Evolutionary conservation across 2,113 vertebrate species (phyloP), one percentile per base, ranked within the genome.

Genomic region (Rhinopithecus roxellana): DNA sequence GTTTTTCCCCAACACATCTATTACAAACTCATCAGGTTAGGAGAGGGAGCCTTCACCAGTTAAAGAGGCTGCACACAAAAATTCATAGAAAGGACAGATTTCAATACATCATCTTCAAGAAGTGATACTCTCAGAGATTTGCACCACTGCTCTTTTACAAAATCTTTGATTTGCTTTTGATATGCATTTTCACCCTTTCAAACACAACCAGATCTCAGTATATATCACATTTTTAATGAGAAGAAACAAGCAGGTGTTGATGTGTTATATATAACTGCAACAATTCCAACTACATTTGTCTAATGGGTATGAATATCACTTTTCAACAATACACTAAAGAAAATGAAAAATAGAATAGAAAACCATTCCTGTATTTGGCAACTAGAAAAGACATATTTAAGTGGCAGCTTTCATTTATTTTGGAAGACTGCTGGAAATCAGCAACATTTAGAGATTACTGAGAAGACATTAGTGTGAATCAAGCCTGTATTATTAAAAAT

Each of bases 231-330:
- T 98, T 98, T 98, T 98, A 98, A 98, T 98, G 98, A 98, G 98
- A 98, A 93, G 95, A 98, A 98, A 98, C 94, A 97, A 98, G 98
- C 98, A 98, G 96, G 98, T 98, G 98, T 97, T 98, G 98, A 98
- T 98, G 89, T 93, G 98, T 95, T 96, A 97, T 95, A 98, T 48
- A 83, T 95, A 97, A 98, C 96, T 88, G 97, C 96, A 98, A 97
- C 97, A 97, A 96, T 97, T 98, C 98, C 92, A 93, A 94, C 80
- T 95, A 55, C 89, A 97, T 98, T 98, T 98, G 89, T 98, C 97
- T 98, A 98, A 98, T 88, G 92, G 96, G 86, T 94, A 98, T 96
- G 98, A 98, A 97, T 96, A 98, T 97, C 97, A 95, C 7, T 69
- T 98, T 98, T 98, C 97, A 98, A 97, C 93, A 96, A 98, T 88